Percentiles rank a stretch among this genome's conserved stretches.
Conservation (phyloP, 2,113 vertebrate genomes). For the Pantherophis guttatus region DNA sequence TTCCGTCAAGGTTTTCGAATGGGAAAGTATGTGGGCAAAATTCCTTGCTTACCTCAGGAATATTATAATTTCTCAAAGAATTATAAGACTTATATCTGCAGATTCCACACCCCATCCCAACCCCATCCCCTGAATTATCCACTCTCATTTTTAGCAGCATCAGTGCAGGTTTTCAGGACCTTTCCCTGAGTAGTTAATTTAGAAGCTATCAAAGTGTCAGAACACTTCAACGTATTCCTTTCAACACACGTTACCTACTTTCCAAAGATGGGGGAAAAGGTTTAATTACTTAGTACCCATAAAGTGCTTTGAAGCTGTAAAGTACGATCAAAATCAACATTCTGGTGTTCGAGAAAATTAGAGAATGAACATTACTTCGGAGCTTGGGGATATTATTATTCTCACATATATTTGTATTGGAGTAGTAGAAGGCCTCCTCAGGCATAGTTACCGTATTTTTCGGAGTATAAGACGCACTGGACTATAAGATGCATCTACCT, state of each 20-base stretch:
- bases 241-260: not conserved
- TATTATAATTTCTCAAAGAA: not conserved
- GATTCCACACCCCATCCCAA: not conserved
- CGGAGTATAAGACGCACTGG: too few relatives aligned
- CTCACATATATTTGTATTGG: not conserved
- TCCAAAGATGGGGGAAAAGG: not conserved
- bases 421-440: too few relatives aligned
- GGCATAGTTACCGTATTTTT: not conserved
- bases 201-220: constrained; percentile 21
- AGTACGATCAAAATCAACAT: not conserved
- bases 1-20: not conserved
- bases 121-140: not conserved
- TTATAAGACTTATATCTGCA: not conserved
- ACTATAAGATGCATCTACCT: too few relatives aligned
- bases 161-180: not conserved
- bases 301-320: constrained; percentile 18
- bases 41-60: not conserved
- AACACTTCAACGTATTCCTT: constrained; percentile 19
- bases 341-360: constrained; percentile 6
- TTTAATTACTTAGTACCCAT: constrained; percentile 20
- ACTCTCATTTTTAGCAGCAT: not conserved
- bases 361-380: not conserved
- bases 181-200: constrained; percentile 22
- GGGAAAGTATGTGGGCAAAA: not conserved
- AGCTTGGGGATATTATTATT: not conserved